Evolutionary conservation across 2,888 invertebrate species (phyloP).

Genomic region (Capitulum mitella): DNA sequence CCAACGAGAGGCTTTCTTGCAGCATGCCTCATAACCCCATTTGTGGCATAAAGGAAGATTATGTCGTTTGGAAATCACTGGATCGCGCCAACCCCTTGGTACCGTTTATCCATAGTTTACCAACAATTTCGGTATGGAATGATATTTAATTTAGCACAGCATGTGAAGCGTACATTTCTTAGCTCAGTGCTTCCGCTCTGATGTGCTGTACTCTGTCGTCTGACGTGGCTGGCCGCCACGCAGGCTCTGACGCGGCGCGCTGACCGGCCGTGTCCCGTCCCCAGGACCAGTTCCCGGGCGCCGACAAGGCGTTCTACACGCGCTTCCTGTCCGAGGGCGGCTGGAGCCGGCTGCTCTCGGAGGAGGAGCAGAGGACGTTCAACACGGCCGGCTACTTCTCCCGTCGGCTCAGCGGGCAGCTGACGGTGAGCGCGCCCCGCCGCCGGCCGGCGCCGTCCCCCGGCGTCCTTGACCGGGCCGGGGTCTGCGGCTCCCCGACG

Average conservation of each 20-base stretch:
- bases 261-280: neutral
- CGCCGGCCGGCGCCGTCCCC: neutral
- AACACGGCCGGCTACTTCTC: slow-evolving; percentile 33
- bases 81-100: too few species aligned
- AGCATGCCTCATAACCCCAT: too few species aligned
- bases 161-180: too few species aligned
- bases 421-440: slow-evolving; percentile 26
- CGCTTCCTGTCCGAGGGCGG: slow-evolving; percentile 34
- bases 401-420: slow-evolving; percentile 25
- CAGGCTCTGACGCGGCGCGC: neutral
- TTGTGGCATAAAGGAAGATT: too few species aligned
- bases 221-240: neutral
- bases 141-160: too few species aligned
- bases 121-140: too few species aligned
- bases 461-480: neutral
- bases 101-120: too few species aligned
- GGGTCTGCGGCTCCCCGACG: neutral
- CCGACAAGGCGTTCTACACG: slow-evolving; percentile 33
- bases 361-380: slow-evolving; percentile 34
- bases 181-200: too few species aligned
- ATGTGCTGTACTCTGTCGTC: neutral
- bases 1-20: too few species aligned
- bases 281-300: slow-evolving; percentile 33
- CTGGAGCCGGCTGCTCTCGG: slow-evolving; percentile 34
- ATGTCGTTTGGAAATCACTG: too few species aligned